Conservation (phyloP, 23 tunicate genomes). For the Trididemnum clinides region DNA sequence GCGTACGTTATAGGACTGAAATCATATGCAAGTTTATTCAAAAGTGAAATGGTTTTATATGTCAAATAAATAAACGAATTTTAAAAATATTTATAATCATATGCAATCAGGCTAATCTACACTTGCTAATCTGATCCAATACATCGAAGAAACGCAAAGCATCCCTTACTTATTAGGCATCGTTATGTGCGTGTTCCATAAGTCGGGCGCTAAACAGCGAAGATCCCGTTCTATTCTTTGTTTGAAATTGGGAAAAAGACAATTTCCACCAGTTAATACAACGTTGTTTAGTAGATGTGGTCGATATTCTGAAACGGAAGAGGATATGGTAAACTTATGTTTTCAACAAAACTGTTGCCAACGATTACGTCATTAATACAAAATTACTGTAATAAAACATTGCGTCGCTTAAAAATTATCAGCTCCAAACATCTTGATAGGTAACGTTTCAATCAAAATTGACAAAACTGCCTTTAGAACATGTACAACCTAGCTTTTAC, state of each 20-base stretch:
- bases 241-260: conserved; percentile 55
- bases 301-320: conserved; percentile 37
- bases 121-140: not conserved
- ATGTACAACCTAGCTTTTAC: too few species aligned
- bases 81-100: not conserved
- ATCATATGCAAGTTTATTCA: not conserved
- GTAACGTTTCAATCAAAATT: too few species aligned
- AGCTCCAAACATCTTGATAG: too few species aligned
- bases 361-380: too few species aligned
- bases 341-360: too few species aligned
- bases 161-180: conserved; percentile 62
- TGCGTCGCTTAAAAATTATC: too few species aligned
- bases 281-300: conserved; percentile 81
- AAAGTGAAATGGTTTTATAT: not conserved
- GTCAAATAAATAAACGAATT: not conserved
- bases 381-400: too few species aligned
- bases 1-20: conserved; percentile 81
- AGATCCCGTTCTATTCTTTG: conserved; percentile 73
- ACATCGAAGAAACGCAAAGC: not conserved
- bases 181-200: conserved; percentile 33
- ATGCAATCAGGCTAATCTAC: not conserved
- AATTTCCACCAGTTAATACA: conserved; percentile 87
- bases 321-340: too few species aligned
- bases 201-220: conserved; percentile 62
- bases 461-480: too few species aligned